A percentile compares a stretch with the other conserved stretches of the same genome.
These are phyloP conservation scores for Merodon equestris DNA, from an alignment of 2,888 invertebrate genomes.

Conservation along the genomic window DNA sequence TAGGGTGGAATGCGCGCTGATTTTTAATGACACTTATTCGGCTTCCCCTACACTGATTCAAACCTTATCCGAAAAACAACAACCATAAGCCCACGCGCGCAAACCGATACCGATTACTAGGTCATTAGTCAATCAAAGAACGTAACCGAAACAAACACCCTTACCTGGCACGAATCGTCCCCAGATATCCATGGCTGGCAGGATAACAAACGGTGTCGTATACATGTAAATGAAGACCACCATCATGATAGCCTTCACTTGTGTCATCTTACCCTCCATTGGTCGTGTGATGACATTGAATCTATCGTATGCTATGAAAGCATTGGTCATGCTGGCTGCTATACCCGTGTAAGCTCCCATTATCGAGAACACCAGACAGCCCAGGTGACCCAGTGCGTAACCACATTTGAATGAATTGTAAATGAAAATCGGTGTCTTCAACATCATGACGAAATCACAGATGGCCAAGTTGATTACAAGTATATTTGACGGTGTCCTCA, in stretches of 20 bases:
- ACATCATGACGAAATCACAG: slow-evolving; percentile 93
- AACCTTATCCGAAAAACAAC: not conserved
- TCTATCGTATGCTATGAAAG: slow-evolving; percentile 91
- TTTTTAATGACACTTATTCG: slow-evolving; percentile 40
- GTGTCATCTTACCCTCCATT: slow-evolving; percentile 89
- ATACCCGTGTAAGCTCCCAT: slow-evolving; percentile 90
- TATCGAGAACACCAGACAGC: slow-evolving; percentile 87
- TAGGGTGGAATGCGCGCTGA: not conserved
- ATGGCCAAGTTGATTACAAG: slow-evolving; percentile 90
- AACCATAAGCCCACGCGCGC: too few species aligned
- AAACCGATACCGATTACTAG: too few species aligned
- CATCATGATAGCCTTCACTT: slow-evolving; percentile 88
- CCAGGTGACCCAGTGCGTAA: slow-evolving; percentile 86
- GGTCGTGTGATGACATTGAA: slow-evolving; percentile 89
- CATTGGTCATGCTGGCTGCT: slow-evolving; percentile 88
- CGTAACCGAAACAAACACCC: slow-evolving; percentile 18
- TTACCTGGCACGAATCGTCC: slow-evolving; percentile 88
- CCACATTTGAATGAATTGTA: slow-evolving; percentile 88
- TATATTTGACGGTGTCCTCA: slow-evolving; percentile 86
- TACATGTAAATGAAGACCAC: slow-evolving; percentile 87
- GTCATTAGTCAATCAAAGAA: too few species aligned
- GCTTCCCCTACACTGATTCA: slow-evolving; percentile 15
- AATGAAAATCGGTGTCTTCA: slow-evolving; percentile 86
- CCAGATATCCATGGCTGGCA: slow-evolving; percentile 91
- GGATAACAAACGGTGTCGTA: slow-evolving; percentile 88